Conservation (phyloP, 1,140 invertebrate genomes). For the Brachionus sp. region DNA sequence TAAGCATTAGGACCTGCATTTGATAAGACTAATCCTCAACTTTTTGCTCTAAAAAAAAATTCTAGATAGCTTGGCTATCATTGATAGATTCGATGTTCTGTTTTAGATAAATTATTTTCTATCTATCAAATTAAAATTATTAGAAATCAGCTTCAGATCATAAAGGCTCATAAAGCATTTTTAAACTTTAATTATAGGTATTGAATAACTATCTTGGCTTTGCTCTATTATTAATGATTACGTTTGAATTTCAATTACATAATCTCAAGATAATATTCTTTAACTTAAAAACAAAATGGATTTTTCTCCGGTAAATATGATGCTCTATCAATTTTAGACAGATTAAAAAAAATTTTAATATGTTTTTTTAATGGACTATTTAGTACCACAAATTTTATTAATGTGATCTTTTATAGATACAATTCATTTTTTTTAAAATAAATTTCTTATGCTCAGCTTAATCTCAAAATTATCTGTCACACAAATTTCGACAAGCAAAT, state of each 20-base stretch:
- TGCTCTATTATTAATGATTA: background rate
- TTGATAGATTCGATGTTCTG: background rate
- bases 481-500: background rate
- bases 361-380: background rate
- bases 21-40: background rate
- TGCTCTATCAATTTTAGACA: conserved; percentile 2
- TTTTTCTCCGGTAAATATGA: background rate
- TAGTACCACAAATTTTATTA: background rate
- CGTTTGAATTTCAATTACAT: background rate
- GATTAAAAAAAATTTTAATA: background rate
- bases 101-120: background rate
- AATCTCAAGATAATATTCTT: background rate
- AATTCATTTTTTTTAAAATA: background rate
- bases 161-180: background rate
- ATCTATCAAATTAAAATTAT: background rate
- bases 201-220: background rate
- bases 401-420: background rate
- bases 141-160: background rate
- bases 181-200: background rate
- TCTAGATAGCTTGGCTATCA: background rate
- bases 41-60: background rate
- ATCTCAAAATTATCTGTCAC: background rate
- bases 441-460: background rate
- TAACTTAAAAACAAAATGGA: background rate
- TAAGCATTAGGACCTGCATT: background rate